A percentile compares a stretch with the other conserved stretches of the same genome.
Evolutionary conservation across 2,113 vertebrate genomes (phyloP).

Genomic region (Bagarius yarrelli): DNA sequence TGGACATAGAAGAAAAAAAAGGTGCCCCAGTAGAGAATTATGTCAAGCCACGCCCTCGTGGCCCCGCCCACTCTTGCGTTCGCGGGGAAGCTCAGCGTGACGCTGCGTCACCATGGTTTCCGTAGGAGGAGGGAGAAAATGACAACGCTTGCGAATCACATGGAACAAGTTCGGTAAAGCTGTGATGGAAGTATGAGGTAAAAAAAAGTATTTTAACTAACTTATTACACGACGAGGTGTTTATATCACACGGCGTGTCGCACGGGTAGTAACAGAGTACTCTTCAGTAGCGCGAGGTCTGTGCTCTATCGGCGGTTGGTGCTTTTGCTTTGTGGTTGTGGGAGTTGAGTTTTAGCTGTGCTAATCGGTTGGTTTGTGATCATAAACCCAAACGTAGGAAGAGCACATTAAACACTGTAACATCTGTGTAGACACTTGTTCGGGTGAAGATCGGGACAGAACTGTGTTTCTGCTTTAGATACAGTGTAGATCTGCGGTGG

Average conservation of each 20-base stretch:
- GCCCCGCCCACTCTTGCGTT: slow-evolving; percentile 13
- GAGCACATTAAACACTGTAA: not conserved
- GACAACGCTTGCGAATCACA: slow-evolving; percentile 49
- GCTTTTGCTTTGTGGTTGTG: not conserved
- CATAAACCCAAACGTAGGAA: not conserved
- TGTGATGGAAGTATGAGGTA: slow-evolving; percentile 36
- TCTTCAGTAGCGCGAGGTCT: not conserved
- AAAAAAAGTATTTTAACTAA: not conserved
- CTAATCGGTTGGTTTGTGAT: not conserved
- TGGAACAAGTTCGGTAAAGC: slow-evolving; percentile 39
- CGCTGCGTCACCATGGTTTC: slow-evolving; percentile 55
- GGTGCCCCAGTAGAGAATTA: too few relatives aligned
- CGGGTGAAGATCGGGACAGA: not conserved
- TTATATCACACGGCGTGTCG: not conserved
- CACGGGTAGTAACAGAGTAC: not conserved
- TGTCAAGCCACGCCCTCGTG: too few relatives aligned
- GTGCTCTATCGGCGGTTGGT: not conserved
- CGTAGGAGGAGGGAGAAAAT: slow-evolving; percentile 33
- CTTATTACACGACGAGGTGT: not conserved
- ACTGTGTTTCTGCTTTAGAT: not conserved
- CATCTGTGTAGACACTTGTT: too few relatives aligned
- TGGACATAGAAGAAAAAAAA: too few relatives aligned
- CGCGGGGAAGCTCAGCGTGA: slow-evolving; percentile 24
- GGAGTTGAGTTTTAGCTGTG: not conserved
- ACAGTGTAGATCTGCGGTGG: not conserved